Conservation (phyloP, 2,888 invertebrate species). For the Odontothrips loti region DNA sequence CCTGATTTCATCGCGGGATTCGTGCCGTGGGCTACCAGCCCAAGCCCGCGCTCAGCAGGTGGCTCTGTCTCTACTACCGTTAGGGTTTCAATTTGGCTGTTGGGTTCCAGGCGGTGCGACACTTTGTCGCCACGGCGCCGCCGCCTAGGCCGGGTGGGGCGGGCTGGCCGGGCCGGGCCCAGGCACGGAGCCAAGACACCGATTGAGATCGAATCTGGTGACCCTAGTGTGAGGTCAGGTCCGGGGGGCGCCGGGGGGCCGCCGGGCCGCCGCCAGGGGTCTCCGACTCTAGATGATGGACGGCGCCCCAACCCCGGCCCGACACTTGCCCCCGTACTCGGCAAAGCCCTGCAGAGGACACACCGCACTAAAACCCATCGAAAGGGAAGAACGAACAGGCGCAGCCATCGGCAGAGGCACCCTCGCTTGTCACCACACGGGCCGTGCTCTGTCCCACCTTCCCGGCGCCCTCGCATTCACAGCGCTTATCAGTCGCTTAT, state of each 20-base stretch:
- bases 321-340: too few species aligned
- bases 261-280: neutral
- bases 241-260: neutral
- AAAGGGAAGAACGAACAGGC: neutral
- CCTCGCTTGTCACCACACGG: constrained; percentile 6
- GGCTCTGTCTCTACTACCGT: too few species aligned
- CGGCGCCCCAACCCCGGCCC: too few species aligned
- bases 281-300: too few species aligned
- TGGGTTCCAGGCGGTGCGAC: too few species aligned
- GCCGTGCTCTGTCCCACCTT: neutral
- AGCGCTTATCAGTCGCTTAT: neutral
- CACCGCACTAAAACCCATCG: too few species aligned
- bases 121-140: neutral
- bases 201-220: constrained; percentile 13
- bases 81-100: too few species aligned
- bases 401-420: constrained; percentile 11
- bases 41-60: too few species aligned
- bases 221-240: neutral
- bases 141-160: neutral
- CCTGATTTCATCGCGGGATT: too few species aligned
- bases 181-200: neutral
- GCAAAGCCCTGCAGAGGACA: neutral
- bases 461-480: neutral
- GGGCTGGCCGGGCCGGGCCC: too few species aligned
- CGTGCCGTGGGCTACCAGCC: too few species aligned